Evolutionary conservation across 2,113 vertebrate species (phyloP).

Genomic region (Stomatorhinus ivindoensis): DNA sequence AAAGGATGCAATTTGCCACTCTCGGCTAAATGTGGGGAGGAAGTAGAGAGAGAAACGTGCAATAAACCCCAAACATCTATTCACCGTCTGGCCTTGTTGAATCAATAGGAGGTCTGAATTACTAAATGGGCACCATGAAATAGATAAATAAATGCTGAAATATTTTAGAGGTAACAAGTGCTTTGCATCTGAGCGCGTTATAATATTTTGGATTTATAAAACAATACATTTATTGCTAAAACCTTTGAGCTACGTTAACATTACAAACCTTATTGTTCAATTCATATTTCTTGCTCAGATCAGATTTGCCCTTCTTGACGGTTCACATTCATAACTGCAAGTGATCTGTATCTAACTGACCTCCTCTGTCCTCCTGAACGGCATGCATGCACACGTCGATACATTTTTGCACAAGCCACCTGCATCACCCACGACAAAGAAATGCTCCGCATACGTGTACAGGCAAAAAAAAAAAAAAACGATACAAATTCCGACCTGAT

Average conservation of each 20-base stretch:
- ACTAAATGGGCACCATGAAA: not conserved
- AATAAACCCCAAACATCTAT: not conserved
- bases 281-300: not conserved
- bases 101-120: not conserved
- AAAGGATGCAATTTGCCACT: not conserved
- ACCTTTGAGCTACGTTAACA: not conserved
- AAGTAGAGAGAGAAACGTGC: not conserved
- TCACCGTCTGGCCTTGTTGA: not conserved
- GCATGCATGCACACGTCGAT: not conserved
- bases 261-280: not conserved
- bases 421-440: not conserved
- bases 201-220: not conserved
- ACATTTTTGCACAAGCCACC: not conserved
- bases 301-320: not conserved
- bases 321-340: not conserved
- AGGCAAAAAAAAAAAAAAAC: not conserved
- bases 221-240: not conserved
- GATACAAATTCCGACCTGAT: not conserved
- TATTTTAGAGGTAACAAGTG: not conserved
- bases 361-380: not conserved
- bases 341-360: not conserved
- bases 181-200: not conserved
- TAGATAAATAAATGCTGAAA: not conserved
- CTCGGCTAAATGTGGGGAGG: not conserved
- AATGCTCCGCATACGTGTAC: not conserved